These are phyloP conservation scores for Oceanodroma tethys DNA, from an alignment of 2,113 vertebrate species.

Conservation along the genomic window DNA sequence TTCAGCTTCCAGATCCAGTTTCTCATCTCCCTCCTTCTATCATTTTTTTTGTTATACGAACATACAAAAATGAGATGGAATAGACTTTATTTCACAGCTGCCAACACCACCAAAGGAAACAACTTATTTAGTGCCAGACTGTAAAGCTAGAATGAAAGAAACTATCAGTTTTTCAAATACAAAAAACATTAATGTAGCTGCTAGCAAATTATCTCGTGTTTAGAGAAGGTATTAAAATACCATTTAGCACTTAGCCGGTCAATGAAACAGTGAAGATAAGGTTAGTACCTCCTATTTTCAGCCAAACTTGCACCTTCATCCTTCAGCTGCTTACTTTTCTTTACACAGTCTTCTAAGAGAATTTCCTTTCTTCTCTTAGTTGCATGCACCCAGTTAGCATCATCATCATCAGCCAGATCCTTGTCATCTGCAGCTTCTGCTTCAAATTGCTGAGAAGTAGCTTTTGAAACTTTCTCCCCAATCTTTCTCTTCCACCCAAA, in stretches of 20 bases:
- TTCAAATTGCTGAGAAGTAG: conserved; percentile 87
- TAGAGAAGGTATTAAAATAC: not conserved
- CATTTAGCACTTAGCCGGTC: not conserved
- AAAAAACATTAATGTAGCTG: not conserved
- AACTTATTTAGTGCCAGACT: not conserved
- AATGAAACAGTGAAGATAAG: not conserved
- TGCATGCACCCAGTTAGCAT: conserved; percentile 80
- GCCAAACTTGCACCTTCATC: conserved; percentile 87
- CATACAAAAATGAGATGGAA: not conserved
- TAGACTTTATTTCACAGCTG: not conserved
- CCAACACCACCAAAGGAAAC: not conserved
- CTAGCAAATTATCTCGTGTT: not conserved
- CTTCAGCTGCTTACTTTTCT: conserved; percentile 84
- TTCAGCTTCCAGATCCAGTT: not conserved
- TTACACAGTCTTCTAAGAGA: conserved; percentile 80
- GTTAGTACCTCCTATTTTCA: conserved; percentile 83
- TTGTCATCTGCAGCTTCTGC: conserved; percentile 78
- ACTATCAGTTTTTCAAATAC: accelerated
- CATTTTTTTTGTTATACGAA: not conserved
- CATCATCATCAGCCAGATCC: conserved; percentile 50
- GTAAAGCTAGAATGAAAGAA: not conserved
- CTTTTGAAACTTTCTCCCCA: conserved; percentile 91
- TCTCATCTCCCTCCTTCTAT: not conserved
- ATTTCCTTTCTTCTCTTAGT: conserved; percentile 81
- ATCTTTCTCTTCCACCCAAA: conserved; percentile 96